Evolutionary conservation across 2,797 vertebrate genomes (phyloP).

Genomic region (Cynodonichthys magdalenae): DNA sequence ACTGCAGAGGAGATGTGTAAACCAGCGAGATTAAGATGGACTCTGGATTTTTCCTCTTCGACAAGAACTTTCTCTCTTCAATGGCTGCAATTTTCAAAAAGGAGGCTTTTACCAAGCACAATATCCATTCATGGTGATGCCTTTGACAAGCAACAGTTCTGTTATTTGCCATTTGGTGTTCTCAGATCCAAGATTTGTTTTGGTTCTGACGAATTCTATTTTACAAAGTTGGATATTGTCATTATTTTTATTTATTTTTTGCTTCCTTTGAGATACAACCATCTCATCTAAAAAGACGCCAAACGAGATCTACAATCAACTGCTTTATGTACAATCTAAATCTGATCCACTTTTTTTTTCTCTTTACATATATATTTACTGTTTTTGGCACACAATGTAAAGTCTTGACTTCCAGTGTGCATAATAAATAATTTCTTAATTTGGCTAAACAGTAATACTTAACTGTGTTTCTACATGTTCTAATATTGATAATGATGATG

Average conservation of each 20-base stretch:
- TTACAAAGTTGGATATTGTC: constrained; percentile 11
- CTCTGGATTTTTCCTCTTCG: constrained; percentile 22
- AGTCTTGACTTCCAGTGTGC: constrained; percentile 36
- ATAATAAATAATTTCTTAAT: constrained; percentile 18
- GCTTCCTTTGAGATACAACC: constrained; percentile 37
- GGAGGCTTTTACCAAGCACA: constrained; percentile 59
- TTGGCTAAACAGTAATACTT: constrained; percentile 26
- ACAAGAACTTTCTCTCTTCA: constrained; percentile 35
- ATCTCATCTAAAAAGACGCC: constrained; percentile 43
- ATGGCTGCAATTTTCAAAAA: constrained; percentile 38
- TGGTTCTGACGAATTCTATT: constrained; percentile 29
- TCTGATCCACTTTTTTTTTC: constrained; percentile 9
- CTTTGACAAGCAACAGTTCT: constrained; percentile 33
- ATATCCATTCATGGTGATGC: constrained; percentile 33
- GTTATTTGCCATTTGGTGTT: constrained; percentile 37
- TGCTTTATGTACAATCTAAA: constrained; percentile 51
- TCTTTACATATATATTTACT: constrained; percentile 5
- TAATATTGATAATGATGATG: constrained; percentile 18
- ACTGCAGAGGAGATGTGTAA: constrained; percentile 37
- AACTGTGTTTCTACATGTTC: constrained; percentile 41
- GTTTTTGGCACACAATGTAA: constrained; percentile 26
- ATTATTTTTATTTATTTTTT: constrained; percentile 4
- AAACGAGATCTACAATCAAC: constrained; percentile 42
- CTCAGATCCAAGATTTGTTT: constrained; percentile 34
- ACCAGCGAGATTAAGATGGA: constrained; percentile 34